These are phyloP conservation scores for Microcebus lehilahytsara DNA, from an alignment of 2,113 vertebrate genomes.

Conservation along the genomic window DNA sequence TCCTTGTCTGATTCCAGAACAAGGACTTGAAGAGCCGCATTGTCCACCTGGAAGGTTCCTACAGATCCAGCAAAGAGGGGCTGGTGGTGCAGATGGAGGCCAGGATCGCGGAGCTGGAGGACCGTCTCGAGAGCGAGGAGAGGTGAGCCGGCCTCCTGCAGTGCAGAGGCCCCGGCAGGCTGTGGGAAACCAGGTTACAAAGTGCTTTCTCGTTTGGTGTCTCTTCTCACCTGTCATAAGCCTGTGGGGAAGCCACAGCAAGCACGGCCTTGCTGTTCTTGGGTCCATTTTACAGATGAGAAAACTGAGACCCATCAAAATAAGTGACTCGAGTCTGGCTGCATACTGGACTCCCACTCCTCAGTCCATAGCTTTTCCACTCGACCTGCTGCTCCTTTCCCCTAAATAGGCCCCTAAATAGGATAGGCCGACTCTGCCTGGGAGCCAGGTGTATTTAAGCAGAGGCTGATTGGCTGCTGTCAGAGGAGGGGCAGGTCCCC, in stretches of 20 bases:
- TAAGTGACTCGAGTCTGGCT: neutral
- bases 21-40: slow-evolving; percentile 95
- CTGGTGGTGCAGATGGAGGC: slow-evolving; percentile 93
- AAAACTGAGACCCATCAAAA: neutral
- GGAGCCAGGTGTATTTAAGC: too few species aligned
- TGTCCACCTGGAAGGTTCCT: slow-evolving; percentile 92
- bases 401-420: neutral
- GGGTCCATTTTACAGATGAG: neutral
- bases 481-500: neutral
- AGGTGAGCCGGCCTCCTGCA: slow-evolving; percentile 81
- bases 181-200: accelerated
- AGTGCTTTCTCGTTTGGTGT: accelerated
- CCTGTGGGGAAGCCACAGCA: neutral
- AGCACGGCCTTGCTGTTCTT: neutral
- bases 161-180: neutral
- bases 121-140: slow-evolving; percentile 93
- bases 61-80: slow-evolving; percentile 94
- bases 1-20: slow-evolving; percentile 84
- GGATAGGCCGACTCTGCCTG: neutral
- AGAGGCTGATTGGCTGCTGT: neutral
- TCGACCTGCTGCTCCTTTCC: neutral
- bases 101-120: slow-evolving; percentile 93
- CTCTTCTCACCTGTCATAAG: neutral
- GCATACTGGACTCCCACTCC: neutral
- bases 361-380: neutral